phyloP scores from a whole-genome alignment of 2,888 invertebrate species.

The Agonopterix arenella region DNA sequence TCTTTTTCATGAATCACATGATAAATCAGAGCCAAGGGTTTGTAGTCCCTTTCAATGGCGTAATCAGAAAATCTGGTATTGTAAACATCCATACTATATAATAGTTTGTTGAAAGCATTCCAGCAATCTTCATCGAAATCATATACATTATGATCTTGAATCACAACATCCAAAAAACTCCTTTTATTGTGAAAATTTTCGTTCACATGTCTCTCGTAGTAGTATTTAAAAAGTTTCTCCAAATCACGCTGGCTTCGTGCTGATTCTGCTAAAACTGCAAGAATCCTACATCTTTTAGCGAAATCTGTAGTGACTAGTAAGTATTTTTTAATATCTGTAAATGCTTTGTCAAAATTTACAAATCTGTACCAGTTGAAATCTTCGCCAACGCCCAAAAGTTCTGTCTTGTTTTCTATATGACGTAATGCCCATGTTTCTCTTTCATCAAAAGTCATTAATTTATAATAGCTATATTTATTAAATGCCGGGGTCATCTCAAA shows the following conservation, averaged over 20 bases:
- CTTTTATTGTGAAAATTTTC: constrained; percentile 28
- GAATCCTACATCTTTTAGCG: constrained; percentile 26
- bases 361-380: constrained; percentile 43
- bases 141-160: constrained; percentile 29
- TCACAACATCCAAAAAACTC: constrained; percentile 28
- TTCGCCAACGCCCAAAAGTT: constrained; percentile 27
- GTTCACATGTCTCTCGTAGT: constrained; percentile 41
- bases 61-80: constrained; percentile 10
- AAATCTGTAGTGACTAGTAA: constrained; percentile 25
- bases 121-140: constrained; percentile 40
- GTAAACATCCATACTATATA: constrained; percentile 37
- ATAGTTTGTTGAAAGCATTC: constrained; percentile 36
- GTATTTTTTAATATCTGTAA: constrained; percentile 31
- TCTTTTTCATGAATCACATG: constrained; percentile 30
- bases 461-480: constrained; percentile 16
- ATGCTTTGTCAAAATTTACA: constrained; percentile 36
- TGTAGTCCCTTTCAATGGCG: too few species aligned
- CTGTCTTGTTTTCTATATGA: constrained; percentile 20
- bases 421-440: constrained; percentile 25
- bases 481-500: constrained; percentile 25
- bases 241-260: constrained; percentile 33
- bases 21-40: constrained; percentile 24
- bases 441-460: constrained; percentile 19
- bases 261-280: constrained; percentile 28
- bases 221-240: constrained; percentile 35